Conservation (phyloP, 2,888 invertebrate species). For the Pteria penguin region DNA sequence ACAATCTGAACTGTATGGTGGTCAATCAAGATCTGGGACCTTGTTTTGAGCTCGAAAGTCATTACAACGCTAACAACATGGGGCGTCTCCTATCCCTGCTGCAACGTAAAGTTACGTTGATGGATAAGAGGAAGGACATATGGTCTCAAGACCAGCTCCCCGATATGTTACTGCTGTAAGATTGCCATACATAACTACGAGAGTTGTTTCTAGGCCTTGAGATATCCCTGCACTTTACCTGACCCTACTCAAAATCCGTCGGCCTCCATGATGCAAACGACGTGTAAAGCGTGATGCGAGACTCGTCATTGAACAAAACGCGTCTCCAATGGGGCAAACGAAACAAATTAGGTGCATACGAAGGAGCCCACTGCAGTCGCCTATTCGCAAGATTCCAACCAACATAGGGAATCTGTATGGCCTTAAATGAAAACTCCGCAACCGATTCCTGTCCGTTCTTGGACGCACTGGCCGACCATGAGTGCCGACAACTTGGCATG, state of each 20-base stretch:
- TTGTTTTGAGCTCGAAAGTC: slow-evolving; percentile 9
- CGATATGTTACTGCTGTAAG: slow-evolving; percentile 17
- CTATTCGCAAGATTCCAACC: neutral
- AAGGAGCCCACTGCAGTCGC: neutral
- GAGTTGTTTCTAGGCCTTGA: too few species aligned
- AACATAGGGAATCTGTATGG: neutral
- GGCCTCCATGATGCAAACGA: too few species aligned
- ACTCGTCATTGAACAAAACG: slow-evolving; percentile 3
- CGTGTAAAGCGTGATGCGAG: slow-evolving; percentile 3
- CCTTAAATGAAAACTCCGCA: neutral
- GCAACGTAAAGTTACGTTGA: slow-evolving; percentile 8
- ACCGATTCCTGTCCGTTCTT: neutral
- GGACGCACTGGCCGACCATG: too few species aligned
- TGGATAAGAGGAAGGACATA: slow-evolving; percentile 7
- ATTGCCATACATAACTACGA: too few species aligned
- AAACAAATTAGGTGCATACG: slow-evolving; percentile 13
- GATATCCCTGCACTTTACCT: too few species aligned
- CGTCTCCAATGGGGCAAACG: neutral
- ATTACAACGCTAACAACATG: slow-evolving; percentile 1
- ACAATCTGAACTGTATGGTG: too few species aligned
- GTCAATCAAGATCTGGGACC: too few species aligned
- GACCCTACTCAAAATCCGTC: too few species aligned
- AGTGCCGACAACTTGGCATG: too few species aligned
- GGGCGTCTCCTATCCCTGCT: neutral
- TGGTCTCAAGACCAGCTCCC: slow-evolving; percentile 12